Evolutionary conservation across 1,140 invertebrate species (phyloP).

Genomic region (Chironomus tepperi): DNA sequence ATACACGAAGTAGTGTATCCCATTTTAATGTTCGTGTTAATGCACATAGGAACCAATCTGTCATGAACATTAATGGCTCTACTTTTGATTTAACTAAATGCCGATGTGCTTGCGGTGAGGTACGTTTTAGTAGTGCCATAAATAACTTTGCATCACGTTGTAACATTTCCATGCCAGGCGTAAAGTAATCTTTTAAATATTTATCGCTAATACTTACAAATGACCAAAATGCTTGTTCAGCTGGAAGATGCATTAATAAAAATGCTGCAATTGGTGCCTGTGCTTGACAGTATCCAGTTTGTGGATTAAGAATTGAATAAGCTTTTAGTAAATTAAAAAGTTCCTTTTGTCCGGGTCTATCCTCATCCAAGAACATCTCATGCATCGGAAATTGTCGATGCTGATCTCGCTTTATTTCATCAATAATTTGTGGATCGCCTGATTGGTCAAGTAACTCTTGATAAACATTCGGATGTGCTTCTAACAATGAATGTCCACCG

Average conservation of each 20-base stretch:
- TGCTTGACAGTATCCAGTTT: slow-evolving; percentile 94
- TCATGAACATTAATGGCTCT: slow-evolving; percentile 92
- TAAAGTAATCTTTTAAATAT: slow-evolving; percentile 79
- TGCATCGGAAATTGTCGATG: slow-evolving; percentile 93
- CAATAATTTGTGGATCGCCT: slow-evolving; percentile 78
- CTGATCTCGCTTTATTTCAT: slow-evolving; percentile 92
- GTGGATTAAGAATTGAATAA: slow-evolving; percentile 86
- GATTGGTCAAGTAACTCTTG: slow-evolving; percentile 60
- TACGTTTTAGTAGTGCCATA: slow-evolving; percentile 78
- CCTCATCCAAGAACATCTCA: slow-evolving; percentile 88
- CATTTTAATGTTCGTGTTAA: slow-evolving; percentile 90
- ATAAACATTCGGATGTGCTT: slow-evolving; percentile 62
- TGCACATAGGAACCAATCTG: slow-evolving; percentile 96
- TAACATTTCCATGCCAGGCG: slow-evolving; percentile 70
- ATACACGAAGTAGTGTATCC: slow-evolving; percentile 86
- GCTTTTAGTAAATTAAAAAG: slow-evolving; percentile 91
- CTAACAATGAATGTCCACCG: slow-evolving; percentile 70
- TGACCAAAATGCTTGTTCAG: slow-evolving; percentile 96
- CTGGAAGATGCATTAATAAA: slow-evolving; percentile 95
- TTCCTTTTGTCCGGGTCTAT: slow-evolving; percentile 85
- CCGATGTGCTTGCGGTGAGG: slow-evolving; percentile 74
- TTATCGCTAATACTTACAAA: slow-evolving; percentile 92
- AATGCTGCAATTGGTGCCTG: slow-evolving; percentile 95
- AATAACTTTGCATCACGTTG: slow-evolving; percentile 90
- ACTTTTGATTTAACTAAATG: slow-evolving; percentile 88